These are phyloP conservation scores for Elegia similella DNA, from an alignment of 2,888 invertebrate genomes.

Conservation along the genomic window DNA sequence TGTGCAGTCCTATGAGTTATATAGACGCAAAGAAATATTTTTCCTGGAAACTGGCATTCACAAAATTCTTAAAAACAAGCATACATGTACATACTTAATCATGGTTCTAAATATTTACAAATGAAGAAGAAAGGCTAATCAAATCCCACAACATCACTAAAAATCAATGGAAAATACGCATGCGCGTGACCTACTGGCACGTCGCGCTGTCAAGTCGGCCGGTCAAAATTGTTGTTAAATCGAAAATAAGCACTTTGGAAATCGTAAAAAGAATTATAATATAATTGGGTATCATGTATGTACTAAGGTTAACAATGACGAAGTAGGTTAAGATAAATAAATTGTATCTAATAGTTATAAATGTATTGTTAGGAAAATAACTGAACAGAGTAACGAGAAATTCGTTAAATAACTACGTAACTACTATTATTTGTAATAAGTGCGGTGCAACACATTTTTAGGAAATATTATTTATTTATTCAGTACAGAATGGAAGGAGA, in stretches of 20 bases:
- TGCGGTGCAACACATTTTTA: neutral
- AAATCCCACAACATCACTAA: constrained; percentile 43
- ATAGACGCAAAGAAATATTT: too few species aligned
- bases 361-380: neutral
- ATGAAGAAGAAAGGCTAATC: neutral
- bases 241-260: constrained; percentile 1
- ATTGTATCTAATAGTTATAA: neutral
- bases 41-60: too few species aligned
- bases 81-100: neutral
- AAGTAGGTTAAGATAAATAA: neutral
- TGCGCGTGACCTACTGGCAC: constrained; percentile 44
- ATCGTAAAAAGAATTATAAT: neutral
- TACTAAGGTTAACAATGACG: neutral
- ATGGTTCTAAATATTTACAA: neutral
- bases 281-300: neutral
- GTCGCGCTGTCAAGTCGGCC: constrained; percentile 50
- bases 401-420: neutral
- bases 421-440: neutral
- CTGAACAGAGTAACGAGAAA: neutral
- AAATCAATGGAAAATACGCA: constrained; percentile 69
- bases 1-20: too few species aligned
- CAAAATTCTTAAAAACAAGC: neutral
- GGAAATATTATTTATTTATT: too few species aligned
- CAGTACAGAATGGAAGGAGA: neutral
- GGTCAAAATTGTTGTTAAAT: constrained; percentile 30